phyloP scores from a whole-genome alignment of 2,797 vertebrate genomes.

The Coranthus polyacanthus region DNA sequence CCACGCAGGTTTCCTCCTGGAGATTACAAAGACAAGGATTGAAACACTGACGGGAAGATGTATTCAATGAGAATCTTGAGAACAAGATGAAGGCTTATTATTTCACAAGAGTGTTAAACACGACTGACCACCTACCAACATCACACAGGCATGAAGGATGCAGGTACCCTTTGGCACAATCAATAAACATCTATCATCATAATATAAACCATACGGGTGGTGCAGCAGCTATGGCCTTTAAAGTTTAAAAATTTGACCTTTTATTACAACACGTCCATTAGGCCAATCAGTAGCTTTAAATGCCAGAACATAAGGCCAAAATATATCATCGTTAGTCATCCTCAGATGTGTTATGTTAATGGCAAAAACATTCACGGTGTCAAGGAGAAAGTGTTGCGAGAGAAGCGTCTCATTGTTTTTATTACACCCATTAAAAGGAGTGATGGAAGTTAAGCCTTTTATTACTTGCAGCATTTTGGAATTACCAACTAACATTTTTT shows the following conservation, averaged over 20 bases:
- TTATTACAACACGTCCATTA: conserved; percentile 57
- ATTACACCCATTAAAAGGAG: conserved; percentile 29
- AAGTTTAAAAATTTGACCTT: conserved; percentile 57
- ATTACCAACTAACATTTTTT: background rate
- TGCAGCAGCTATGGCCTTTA: conserved; percentile 28
- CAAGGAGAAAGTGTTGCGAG: conserved; percentile 38
- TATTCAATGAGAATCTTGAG: conserved; percentile 4
- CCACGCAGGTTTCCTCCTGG: conserved; percentile 92
- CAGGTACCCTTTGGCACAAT: conserved; percentile 35
- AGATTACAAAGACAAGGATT: conserved; percentile 18
- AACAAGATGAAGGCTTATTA: conserved; percentile 34
- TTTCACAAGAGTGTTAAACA: conserved; percentile 30
- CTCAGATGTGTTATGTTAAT: conserved; percentile 28
- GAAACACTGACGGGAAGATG: background rate
- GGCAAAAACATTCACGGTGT: conserved; percentile 32
- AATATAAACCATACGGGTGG: conserved; percentile 11
- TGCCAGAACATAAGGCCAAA: conserved; percentile 49
- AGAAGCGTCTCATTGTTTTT: conserved; percentile 31
- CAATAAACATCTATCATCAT: conserved; percentile 54
- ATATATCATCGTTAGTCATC: conserved; percentile 45
- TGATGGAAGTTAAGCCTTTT: conserved; percentile 3
- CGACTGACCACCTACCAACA: background rate
- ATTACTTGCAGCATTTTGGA: background rate
- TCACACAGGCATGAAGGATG: conserved; percentile 22
- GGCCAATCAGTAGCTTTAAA: conserved; percentile 59